phyloP scores from a whole-genome alignment of 2,113 vertebrate species.

The Bolborhynchus lineola region DNA sequence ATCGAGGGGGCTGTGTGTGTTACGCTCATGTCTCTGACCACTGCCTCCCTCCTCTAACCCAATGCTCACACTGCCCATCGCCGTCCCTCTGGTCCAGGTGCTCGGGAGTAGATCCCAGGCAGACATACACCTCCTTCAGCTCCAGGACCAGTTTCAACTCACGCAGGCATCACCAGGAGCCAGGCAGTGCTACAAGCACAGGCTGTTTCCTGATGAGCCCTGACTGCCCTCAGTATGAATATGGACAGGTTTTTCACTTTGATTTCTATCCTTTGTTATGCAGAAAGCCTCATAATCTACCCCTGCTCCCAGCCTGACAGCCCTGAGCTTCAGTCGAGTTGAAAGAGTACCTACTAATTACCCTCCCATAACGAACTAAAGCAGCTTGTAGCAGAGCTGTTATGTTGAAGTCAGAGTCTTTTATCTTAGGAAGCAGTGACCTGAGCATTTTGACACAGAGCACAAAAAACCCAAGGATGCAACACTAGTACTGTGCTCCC shows the following conservation, averaged over 20 bases:
- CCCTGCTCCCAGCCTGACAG: not conserved
- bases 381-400: slow-evolving; percentile 1
- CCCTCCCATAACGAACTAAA: not conserved
- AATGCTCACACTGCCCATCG: fast-evolving
- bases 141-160: not conserved
- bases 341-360: not conserved
- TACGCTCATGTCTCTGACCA: fast-evolving
- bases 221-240: no score
- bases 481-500: not conserved
- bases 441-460: not conserved
- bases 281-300: not conserved
- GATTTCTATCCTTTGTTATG: not conserved
- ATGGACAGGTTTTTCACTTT: fast-evolving
- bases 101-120: not conserved
- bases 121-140: not conserved
- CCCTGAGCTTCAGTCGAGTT: not conserved
- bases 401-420: not conserved
- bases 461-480: not conserved
- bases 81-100: not conserved
- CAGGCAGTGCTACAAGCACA: not conserved
- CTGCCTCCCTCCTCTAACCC: not conserved
- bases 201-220: not conserved
- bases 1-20: fast-evolving
- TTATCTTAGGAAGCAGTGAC: not conserved
- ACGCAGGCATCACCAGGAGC: fast-evolving